phyloP scores from a whole-genome alignment of 2,888 invertebrate genomes.

The Nemoura dubitans region DNA sequence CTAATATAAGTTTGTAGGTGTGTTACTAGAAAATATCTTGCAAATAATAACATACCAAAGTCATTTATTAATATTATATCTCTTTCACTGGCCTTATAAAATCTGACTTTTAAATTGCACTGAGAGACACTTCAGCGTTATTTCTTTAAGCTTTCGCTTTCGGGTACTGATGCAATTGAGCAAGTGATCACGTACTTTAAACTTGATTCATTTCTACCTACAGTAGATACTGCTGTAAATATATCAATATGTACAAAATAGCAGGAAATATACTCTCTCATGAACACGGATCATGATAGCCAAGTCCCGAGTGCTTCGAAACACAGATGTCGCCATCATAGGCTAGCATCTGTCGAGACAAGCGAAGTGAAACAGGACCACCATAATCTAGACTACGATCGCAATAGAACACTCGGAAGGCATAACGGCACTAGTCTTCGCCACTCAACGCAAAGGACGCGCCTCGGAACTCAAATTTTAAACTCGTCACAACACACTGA shows the following conservation, averaged over 20 bases:
- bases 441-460: not conserved
- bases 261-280: not conserved
- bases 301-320: not conserved
- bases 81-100: conserved; percentile 25
- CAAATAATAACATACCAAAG: conserved; percentile 1
- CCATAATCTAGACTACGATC: not conserved
- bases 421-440: not conserved
- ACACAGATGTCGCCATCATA: not conserved
- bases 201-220: not conserved
- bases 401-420: not conserved
- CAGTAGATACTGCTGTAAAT: not conserved
- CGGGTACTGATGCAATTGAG: not conserved
- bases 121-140: not conserved
- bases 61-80: conserved; percentile 19
- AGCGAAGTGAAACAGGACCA: not conserved
- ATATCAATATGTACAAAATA: not conserved
- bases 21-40: conserved; percentile 17
- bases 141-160: not conserved
- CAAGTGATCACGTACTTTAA: not conserved
- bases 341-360: no score
- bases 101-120: conserved; percentile 22
- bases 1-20: not conserved
- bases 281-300: not conserved
- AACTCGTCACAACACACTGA: not conserved
- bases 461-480: not conserved